These are phyloP conservation scores for Pionites leucogaster DNA, from an alignment of 2,113 vertebrate genomes.

Conservation along the genomic window DNA sequence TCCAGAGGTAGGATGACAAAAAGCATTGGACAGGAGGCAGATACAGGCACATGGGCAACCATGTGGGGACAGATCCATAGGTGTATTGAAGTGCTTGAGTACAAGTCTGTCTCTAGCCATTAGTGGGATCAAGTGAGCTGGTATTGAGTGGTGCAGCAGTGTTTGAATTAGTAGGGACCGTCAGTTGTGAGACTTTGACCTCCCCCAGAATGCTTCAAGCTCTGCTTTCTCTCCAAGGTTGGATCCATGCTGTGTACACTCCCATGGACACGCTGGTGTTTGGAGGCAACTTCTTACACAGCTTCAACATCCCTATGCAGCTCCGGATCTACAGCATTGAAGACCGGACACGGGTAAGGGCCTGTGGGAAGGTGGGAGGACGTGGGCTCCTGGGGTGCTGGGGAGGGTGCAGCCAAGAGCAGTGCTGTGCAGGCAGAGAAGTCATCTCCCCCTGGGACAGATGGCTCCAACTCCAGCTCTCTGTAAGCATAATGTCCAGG, in stretches of 20 bases:
- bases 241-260: slow-evolving; percentile 99
- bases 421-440: neutral
- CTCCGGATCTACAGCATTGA: slow-evolving; percentile 97
- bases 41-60: neutral
- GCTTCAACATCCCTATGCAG: slow-evolving; percentile 99
- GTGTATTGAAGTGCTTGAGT: neutral
- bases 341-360: slow-evolving; percentile 92
- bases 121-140: neutral
- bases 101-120: neutral
- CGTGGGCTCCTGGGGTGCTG: neutral
- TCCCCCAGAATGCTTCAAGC: neutral
- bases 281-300: slow-evolving; percentile 97
- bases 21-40: neutral
- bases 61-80: neutral
- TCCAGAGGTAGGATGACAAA: neutral
- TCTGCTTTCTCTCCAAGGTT: slow-evolving; percentile 76
- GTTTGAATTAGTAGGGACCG: neutral
- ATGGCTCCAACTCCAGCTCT: neutral
- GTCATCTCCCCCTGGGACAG: neutral
- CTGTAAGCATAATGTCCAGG: neutral
- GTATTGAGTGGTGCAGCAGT: neutral
- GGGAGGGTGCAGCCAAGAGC: neutral
- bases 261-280: slow-evolving; percentile 96
- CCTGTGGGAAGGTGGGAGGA: neutral
- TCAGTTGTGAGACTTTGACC: neutral